Evolutionary conservation across 1,140 invertebrate species (phyloP), one percentile per base, ranked within the genome.

Genomic region (Panagrolaimus sp.): DNA sequence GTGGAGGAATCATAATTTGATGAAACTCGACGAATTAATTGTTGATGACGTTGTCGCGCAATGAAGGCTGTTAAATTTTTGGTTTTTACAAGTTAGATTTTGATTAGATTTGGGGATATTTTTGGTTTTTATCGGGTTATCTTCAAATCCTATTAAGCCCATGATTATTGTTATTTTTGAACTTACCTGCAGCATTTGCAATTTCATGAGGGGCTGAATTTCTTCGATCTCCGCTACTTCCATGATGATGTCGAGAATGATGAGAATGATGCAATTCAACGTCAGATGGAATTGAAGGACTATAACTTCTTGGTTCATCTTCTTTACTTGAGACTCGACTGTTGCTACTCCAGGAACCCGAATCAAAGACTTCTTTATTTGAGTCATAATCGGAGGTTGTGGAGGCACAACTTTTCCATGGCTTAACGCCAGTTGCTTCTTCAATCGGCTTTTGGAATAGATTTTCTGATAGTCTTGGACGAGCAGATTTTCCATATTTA

Each of bases 281-380:
- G 8, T 28, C 52, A 24, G 32, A 38, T 38, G 32, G 32, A 38
- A 58, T 58, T 14, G 52, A 58, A 12, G 52, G 52, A 21, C 21
- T 26, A 58, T 58, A 58, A 14, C 52, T 58, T 24, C 52, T 1
- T 1, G 52, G 52, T 28, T 58, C 52, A 26, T 58, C 52, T 26
- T 58, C 52, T 26, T 58, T 28, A 10, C 52, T 58, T 5, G 52
- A 58, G 14, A 58, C 52, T 28, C 52, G 52, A 8, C 52, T 58
- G 8, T 58, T 58, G 14, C 67, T 68, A 46, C 67, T 68, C 67
- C 67, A 68, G 12, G 67, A 68, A 21, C 67, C 67, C 1, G 67
- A 63, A 24, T 68, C 67, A 32, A 68, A 68, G 7, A 68, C 17
- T 15, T 68, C 67, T 12, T 44, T 52, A 7, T 45, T 45, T 9